phyloP scores from a whole-genome alignment of 2,797 vertebrate genomes.

The Brotogeris chrysoptera region DNA sequence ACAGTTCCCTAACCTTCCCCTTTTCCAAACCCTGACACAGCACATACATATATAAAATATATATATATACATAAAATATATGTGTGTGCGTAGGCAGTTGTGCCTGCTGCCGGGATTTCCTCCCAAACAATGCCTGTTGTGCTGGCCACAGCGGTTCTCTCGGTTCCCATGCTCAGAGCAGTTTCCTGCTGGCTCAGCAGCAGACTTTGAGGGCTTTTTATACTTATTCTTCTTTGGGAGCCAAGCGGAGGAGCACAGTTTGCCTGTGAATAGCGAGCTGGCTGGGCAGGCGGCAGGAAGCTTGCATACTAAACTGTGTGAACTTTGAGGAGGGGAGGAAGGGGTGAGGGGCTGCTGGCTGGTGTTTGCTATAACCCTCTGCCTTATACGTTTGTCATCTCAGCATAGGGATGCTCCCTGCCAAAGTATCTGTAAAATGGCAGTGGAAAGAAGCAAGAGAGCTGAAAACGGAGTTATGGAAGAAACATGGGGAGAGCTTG shows the following conservation, averaged over 20 bases:
- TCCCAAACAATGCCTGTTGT: slow-evolving; percentile 49
- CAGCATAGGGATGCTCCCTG: not conserved
- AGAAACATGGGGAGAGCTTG: not conserved
- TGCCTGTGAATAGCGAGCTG: slow-evolving; percentile 56
- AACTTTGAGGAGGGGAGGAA: slow-evolving; percentile 8
- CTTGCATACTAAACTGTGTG: slow-evolving; percentile 28
- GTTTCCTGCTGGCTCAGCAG: slow-evolving; percentile 60
- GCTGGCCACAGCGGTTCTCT: not conserved
- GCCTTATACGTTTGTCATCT: not conserved
- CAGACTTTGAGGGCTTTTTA: slow-evolving; percentile 42
- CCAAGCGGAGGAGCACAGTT: slow-evolving; percentile 14
- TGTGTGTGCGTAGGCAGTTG: not conserved
- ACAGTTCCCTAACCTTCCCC: not conserved
- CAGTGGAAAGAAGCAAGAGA: not conserved
- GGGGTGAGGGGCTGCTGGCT: not conserved
- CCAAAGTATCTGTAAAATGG: not conserved
- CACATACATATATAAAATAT: not conserved
- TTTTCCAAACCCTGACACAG: not conserved
- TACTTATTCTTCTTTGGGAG: slow-evolving; percentile 8
- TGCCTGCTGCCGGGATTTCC: slow-evolving; percentile 56
- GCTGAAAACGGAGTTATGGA: not conserved
- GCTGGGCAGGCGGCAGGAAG: slow-evolving; percentile 38
- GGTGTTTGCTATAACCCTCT: not conserved
- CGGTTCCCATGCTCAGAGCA: slow-evolving; percentile 48
- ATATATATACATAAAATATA: not conserved